These are phyloP conservation scores for Pemphigus obesinymphae DNA, from an alignment of 1,140 invertebrate genomes.

Conservation along the genomic window DNA sequence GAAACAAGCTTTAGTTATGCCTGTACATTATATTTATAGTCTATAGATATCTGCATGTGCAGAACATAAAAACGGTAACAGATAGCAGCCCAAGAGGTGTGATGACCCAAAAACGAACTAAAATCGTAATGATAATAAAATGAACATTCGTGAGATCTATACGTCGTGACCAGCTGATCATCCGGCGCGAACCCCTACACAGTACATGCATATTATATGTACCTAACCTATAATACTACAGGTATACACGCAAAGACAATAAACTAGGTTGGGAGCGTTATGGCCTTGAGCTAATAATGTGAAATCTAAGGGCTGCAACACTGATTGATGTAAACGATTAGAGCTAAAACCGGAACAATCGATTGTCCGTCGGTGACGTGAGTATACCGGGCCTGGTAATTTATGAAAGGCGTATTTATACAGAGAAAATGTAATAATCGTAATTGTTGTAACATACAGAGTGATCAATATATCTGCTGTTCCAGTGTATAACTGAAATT, in stretches of 20 bases:
- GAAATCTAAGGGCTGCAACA: not conserved
- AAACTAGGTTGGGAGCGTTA: constrained; percentile 15
- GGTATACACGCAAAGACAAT: not conserved
- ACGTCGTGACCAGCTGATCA: constrained; percentile 2
- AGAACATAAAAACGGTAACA: constrained; percentile 10
- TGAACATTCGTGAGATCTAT: not conserved
- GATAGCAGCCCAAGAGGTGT: not conserved
- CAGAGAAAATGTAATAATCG: not conserved
- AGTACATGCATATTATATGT: not conserved
- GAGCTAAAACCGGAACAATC: not conserved
- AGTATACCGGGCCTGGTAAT: not conserved
- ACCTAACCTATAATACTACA: not conserved
- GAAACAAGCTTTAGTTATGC: no score
- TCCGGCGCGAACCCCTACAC: not conserved
- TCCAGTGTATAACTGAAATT: no score
- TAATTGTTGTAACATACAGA: no score
- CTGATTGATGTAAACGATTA: not conserved
- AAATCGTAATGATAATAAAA: not conserved
- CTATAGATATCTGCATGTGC: no score
- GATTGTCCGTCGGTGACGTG: not conserved
- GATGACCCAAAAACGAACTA: constrained; percentile 14
- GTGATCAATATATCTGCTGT: no score
- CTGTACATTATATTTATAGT: no score
- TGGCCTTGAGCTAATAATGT: constrained; percentile 23
- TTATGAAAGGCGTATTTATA: not conserved